These are phyloP conservation scores for Sinocyclocheilus rhinocerous DNA, from an alignment of 2,113 vertebrate genomes.

Conservation along the genomic window DNA sequence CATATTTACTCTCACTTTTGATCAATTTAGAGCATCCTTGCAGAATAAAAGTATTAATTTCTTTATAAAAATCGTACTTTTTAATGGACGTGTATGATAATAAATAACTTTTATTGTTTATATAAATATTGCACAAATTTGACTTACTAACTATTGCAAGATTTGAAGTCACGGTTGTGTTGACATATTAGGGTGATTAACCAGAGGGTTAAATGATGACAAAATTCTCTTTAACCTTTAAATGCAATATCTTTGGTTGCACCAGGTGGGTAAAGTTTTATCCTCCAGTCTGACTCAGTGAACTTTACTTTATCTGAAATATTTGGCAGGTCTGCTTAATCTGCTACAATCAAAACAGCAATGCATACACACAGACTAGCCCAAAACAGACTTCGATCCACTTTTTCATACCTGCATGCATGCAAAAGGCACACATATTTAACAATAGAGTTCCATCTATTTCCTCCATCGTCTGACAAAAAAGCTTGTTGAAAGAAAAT, in stretches of 20 bases:
- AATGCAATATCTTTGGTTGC: neutral
- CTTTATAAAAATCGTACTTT: neutral
- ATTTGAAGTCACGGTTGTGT: neutral
- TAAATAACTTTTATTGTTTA: neutral
- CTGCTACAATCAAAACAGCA: conserved; percentile 40
- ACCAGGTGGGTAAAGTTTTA: conserved; percentile 18
- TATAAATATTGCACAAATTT: neutral
- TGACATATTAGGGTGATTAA: neutral
- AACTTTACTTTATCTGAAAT: neutral
- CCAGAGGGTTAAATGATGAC: neutral
- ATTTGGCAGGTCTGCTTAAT: conserved; percentile 34
- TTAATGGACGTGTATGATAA: neutral
- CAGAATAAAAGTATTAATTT: neutral
- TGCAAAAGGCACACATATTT: conserved; percentile 25
- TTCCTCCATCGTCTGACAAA: conserved; percentile 28
- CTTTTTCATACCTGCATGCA: conserved; percentile 4
- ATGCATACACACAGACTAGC: neutral
- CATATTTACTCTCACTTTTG: neutral
- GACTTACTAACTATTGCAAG: neutral
- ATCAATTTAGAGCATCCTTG: neutral
- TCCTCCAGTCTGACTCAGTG: neutral
- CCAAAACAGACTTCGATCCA: conserved; percentile 18
- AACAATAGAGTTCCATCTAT: conserved; percentile 47
- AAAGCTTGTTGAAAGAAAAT: conserved; percentile 46
- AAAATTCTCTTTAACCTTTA: neutral